These are phyloP conservation scores for Etheostoma nigrum DNA, from an alignment of 2,797 vertebrate genomes.

Conservation along the genomic window DNA sequence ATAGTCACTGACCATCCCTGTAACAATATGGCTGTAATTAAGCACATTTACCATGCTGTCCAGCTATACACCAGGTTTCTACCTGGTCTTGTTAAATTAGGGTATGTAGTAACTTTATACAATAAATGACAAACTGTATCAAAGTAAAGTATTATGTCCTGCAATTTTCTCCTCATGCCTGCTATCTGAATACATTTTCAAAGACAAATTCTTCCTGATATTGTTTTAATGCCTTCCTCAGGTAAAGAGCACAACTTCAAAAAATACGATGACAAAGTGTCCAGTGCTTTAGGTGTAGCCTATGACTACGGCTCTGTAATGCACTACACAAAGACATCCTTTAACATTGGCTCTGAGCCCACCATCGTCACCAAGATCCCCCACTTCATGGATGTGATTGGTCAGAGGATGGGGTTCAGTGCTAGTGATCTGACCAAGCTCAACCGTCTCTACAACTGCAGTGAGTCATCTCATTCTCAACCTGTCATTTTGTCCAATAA, in stretches of 20 bases:
- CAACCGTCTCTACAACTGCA: constrained; percentile 91
- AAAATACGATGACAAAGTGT: constrained; percentile 79
- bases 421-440: constrained; percentile 88
- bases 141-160: no score
- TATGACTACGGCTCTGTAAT: constrained; percentile 94
- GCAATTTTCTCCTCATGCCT: no score
- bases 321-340: constrained; percentile 92
- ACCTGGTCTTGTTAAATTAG: no score
- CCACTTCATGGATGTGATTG: constrained; percentile 89
- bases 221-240: constrained; percentile 48
- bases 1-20: no score
- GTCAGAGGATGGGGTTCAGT: constrained; percentile 93
- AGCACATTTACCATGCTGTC: no score
- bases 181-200: no score
- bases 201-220: not conserved
- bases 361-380: constrained; percentile 91
- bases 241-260: constrained; percentile 89
- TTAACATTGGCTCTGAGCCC: constrained; percentile 83
- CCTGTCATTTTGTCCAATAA: not conserved
- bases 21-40: no score
- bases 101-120: no score
- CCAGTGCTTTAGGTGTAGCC: constrained; percentile 86
- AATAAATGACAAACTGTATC: no score
- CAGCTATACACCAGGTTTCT: no score
- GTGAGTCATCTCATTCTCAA: constrained; percentile 77